Evolutionary conservation across 2,797 vertebrate species (phyloP).

Genomic region (Vipera latastei): DNA sequence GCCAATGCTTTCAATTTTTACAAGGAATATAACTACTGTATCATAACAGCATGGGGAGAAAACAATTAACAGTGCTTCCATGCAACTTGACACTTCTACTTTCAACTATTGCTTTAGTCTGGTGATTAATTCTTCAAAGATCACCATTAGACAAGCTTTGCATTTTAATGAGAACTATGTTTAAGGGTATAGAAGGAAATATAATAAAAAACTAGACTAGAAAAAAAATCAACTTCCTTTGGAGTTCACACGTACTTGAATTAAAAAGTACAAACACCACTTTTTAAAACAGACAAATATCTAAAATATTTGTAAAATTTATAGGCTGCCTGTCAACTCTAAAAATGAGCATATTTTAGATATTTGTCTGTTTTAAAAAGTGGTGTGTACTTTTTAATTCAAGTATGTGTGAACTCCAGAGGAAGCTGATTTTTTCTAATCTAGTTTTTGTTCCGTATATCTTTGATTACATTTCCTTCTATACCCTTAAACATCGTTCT

Average conservation of each 20-base stretch:
- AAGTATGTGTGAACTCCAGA: not conserved
- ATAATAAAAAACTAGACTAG: not conserved
- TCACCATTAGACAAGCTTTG: not conserved
- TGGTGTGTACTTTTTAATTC: not conserved
- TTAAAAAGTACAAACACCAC: not conserved
- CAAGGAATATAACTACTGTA: not conserved
- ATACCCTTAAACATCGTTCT: not conserved
- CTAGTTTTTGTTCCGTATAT: not conserved
- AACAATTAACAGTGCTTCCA: not conserved
- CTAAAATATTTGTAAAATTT: not conserved
- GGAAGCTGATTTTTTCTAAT: not conserved
- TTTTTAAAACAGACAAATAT: not conserved
- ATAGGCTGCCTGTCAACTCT: too few species aligned
- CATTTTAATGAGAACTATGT: not conserved
- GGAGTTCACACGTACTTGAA: not conserved
- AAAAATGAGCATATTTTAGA: not conserved
- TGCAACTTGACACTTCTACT: not conserved
- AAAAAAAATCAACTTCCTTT: not conserved
- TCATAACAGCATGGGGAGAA: not conserved
- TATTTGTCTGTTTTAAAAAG: not conserved
- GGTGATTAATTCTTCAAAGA: not conserved
- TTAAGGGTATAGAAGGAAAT: not conserved
- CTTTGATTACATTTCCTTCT: not conserved
- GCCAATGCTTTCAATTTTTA: not conserved
- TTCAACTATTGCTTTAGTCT: not conserved